These are phyloP conservation scores for Hylomyscus alleni DNA, from an alignment of 2,797 vertebrate genomes.

Conservation along the genomic window DNA sequence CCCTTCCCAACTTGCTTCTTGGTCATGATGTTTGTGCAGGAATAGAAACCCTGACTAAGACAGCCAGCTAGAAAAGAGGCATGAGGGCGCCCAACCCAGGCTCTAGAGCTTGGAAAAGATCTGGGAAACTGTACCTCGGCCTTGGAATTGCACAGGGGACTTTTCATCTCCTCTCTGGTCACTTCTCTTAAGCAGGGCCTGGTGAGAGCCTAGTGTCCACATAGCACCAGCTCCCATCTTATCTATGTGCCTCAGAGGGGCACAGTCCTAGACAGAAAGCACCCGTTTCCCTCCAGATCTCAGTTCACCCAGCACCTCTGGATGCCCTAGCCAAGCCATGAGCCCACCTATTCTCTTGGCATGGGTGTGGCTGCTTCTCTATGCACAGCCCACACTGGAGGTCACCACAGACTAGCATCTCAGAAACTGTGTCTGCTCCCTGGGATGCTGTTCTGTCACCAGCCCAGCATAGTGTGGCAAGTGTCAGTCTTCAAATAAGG, in stretches of 20 bases:
- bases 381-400: not conserved
- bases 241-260: not conserved
- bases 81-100: not conserved
- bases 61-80: not conserved
- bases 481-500: not conserved
- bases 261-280: not conserved
- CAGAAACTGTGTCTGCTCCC: not conserved
- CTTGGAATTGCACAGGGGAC: not conserved
- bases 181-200: not conserved
- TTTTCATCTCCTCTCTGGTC: not conserved
- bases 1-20: too few relatives aligned
- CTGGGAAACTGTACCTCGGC: not conserved
- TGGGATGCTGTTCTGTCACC: not conserved
- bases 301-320: not conserved
- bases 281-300: not conserved
- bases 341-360: too few relatives aligned
- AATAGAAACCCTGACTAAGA: too few relatives aligned
- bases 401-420: not conserved
- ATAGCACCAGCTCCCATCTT: not conserved
- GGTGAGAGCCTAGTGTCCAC: not conserved
- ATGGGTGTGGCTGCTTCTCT: rapidly evolving
- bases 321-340: rapidly evolving
- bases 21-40: too few relatives aligned
- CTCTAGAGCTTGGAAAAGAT: not conserved
- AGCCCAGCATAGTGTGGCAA: not conserved